A percentile compares a stretch with the other conserved stretches of the same genome.
These are phyloP conservation scores for Bostrychus sinensis DNA, from an alignment of 2,113 vertebrate species.

Conservation along the genomic window DNA sequence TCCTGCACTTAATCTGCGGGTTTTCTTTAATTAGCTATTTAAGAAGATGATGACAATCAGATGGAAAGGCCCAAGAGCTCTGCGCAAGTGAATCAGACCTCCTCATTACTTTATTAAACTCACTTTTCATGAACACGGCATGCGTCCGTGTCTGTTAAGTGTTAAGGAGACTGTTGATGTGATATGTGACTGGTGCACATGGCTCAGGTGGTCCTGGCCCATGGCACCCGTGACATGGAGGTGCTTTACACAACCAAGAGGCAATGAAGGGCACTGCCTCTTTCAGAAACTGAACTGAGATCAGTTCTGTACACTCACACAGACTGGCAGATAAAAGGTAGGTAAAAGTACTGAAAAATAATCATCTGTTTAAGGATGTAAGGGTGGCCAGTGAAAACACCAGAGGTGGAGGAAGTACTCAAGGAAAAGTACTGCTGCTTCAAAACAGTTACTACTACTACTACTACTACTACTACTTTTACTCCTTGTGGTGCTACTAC, in stretches of 20 bases:
- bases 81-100: slow-evolving; percentile 14
- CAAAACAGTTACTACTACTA: too few species aligned
- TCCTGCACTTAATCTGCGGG: slow-evolving; percentile 51
- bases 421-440: too few species aligned
- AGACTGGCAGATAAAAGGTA: background rate
- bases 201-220: slow-evolving; percentile 61
- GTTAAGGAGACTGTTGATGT: slow-evolving; percentile 4
- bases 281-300: slow-evolving; percentile 25
- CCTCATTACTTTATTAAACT: slow-evolving; percentile 59
- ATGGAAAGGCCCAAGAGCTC: slow-evolving; percentile 31
- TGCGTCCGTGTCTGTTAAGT: slow-evolving; percentile 17
- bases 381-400: too few species aligned
- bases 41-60: slow-evolving; percentile 61
- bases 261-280: slow-evolving; percentile 58
- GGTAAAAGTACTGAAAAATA: background rate
- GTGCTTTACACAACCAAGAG: slow-evolving; percentile 56
- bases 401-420: too few species aligned
- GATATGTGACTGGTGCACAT: slow-evolving; percentile 46
- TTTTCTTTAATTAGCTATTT: slow-evolving; percentile 53
- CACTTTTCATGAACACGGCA: slow-evolving; percentile 19
- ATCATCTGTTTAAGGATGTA: too few species aligned
- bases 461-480: too few species aligned
- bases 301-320: slow-evolving; percentile 15
- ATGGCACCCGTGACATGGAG: slow-evolving; percentile 54
- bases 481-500: too few species aligned